Base-by-base conservation (phyloP, 2,888 invertebrate genomes). In the Drosophila sordidula region DNA sequence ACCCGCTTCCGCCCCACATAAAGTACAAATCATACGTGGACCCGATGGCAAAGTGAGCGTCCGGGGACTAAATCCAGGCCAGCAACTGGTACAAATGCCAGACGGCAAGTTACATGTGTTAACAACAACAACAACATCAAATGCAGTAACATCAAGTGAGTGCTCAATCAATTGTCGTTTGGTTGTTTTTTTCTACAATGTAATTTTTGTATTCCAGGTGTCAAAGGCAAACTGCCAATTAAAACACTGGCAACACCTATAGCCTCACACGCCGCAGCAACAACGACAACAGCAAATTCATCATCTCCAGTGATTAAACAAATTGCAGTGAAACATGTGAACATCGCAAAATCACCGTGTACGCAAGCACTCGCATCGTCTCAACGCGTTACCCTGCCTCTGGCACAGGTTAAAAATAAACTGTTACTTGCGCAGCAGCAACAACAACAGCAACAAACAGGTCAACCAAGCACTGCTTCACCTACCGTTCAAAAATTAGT, bases 1-100 rank as follows among this genome's bases (percentile, higher is more conserved):
- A 92, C 95, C 83, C 94, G 94, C 50, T 94, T 95, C 68, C 93
- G 92, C 93, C 26, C 90, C 90, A 46, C 97, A 97, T 90, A 96
- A 96, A 90, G 96, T 98, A 12, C 98, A 98, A 93, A 97, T 98
- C 77, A 95, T 97, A 87, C 95, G 97, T 76, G 95, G 96, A 0
- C 96, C 97, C 0, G 97, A 98, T 92, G 98, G 98, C 25, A 97
- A 98, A 92, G 93, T 98, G 14, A 97, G 98, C 83, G 98, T 98
- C 1, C 95, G 97, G 67, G 98, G 98, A 0, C 93, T 98, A 8
- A 94, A 97, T 92, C 97, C 98, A 46, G 98, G 98, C 56, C 98
- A 98, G 90, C 98, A 98, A 90, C 93, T 98, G 59, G 95, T 98
- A 44, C 97, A 98, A 91, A 96, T 98, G 94, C 96, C 98, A 0